Evolutionary conservation across 2,797 vertebrate species (phyloP).

Genomic region (Cryptoprocta ferox): DNA sequence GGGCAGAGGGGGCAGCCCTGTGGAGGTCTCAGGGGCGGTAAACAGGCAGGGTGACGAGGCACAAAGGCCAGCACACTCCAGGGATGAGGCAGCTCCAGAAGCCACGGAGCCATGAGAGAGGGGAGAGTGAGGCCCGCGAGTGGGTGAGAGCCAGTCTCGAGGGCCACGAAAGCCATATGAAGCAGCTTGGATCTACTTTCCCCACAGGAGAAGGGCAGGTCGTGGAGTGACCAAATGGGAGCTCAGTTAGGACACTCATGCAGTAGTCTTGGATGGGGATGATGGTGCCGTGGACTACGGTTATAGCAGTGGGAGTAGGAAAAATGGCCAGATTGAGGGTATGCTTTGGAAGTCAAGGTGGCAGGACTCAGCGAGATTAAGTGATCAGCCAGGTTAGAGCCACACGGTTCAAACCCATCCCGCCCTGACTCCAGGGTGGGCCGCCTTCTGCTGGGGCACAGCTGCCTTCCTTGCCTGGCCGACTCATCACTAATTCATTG

Average conservation of each 20-base stretch:
- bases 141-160: background rate
- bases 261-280: background rate
- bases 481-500: background rate
- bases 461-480: background rate
- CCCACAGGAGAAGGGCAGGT: background rate
- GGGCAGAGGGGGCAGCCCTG: background rate
- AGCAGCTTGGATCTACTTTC: background rate
- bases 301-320: background rate
- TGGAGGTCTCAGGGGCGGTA: background rate
- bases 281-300: background rate
- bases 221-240: background rate
- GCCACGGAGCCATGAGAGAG: background rate
- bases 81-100: background rate
- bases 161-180: accelerated
- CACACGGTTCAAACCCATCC: background rate
- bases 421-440: background rate
- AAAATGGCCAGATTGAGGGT: background rate
- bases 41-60: background rate
- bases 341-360: background rate
- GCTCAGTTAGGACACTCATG: background rate
- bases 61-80: background rate
- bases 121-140: background rate
- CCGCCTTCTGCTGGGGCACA: background rate
- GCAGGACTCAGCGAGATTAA: background rate
- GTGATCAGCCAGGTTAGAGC: background rate